Evolutionary conservation across 2,888 invertebrate species (phyloP).

Genomic region (Drosophila planitibia): DNA sequence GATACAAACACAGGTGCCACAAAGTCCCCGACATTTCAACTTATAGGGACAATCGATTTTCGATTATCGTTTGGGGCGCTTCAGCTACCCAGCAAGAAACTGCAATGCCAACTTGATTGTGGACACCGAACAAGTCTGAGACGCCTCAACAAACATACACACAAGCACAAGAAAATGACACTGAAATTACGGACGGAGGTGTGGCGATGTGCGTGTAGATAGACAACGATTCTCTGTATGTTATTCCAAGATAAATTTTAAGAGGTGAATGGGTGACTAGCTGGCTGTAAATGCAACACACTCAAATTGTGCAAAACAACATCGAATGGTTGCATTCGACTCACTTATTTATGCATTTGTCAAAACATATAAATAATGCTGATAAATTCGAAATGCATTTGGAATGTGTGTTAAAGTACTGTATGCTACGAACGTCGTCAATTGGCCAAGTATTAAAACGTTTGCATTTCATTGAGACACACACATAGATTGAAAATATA

Average conservation of each 20-base stretch:
- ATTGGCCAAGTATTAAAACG: slow-evolving; percentile 60
- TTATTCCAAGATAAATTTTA: slow-evolving; percentile 34
- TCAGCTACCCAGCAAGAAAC: slow-evolving; percentile 18
- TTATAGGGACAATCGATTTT: slow-evolving; percentile 65
- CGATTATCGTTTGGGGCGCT: slow-evolving; percentile 52
- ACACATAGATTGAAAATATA: slow-evolving; percentile 60
- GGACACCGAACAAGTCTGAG: slow-evolving; percentile 32
- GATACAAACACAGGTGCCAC: slow-evolving; percentile 27
- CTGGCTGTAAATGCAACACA: slow-evolving; percentile 15
- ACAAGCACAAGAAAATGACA: slow-evolving; percentile 36
- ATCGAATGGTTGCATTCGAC: slow-evolving; percentile 34
- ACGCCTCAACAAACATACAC: slow-evolving; percentile 13
- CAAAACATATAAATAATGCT: slow-evolving; percentile 32
- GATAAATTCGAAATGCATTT: slow-evolving; percentile 60
- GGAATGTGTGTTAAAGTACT: slow-evolving; percentile 22
- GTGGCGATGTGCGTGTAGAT: background rate
- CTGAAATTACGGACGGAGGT: slow-evolving; percentile 19
- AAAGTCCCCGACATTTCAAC: slow-evolving; percentile 41
- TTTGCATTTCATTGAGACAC: slow-evolving; percentile 52
- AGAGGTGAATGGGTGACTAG: background rate
- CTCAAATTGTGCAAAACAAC: slow-evolving; percentile 20
- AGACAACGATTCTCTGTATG: slow-evolving; percentile 29
- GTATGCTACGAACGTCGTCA: slow-evolving; percentile 37
- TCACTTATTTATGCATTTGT: slow-evolving; percentile 52
- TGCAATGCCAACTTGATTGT: slow-evolving; percentile 48